Evolutionary conservation across 2,797 vertebrate species (phyloP).

Genomic region (Linurgus olivaceus): DNA sequence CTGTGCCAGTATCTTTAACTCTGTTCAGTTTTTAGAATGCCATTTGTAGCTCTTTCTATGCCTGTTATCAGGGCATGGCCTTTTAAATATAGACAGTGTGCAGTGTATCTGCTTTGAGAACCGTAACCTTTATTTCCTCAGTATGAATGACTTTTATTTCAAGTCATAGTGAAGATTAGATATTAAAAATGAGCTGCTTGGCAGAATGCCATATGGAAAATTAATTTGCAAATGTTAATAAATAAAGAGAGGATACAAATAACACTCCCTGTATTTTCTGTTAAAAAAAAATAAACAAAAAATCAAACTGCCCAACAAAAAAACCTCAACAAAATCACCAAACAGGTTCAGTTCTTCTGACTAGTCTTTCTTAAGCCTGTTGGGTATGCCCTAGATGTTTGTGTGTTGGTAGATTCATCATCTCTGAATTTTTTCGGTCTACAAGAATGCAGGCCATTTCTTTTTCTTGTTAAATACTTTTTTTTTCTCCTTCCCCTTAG

Average conservation of each 20-base stretch:
- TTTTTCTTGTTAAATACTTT: neutral
- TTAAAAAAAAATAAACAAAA: neutral
- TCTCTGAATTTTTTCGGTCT: neutral
- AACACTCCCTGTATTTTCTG: neutral
- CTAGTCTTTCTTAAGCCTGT: neutral
- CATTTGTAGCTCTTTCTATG: neutral
- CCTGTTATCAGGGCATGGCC: neutral
- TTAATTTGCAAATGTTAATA: neutral
- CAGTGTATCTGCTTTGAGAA: neutral
- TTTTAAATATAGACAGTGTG: neutral
- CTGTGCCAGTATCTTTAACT: neutral
- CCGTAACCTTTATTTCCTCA: neutral
- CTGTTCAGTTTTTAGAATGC: conserved; percentile 3
- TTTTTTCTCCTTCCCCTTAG: neutral
- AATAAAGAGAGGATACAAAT: neutral
- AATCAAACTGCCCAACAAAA: neutral
- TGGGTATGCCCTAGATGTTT: neutral
- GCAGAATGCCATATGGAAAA: neutral
- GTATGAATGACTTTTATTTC: neutral
- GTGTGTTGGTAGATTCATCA: neutral
- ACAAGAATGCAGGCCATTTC: neutral
- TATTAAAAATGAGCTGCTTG: neutral
- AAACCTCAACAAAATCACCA: neutral
- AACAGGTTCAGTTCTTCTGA: neutral
- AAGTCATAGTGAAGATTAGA: neutral